Evolutionary conservation across 2,113 vertebrate genomes (phyloP), one percentile per base, ranked within the genome.

Genomic region (Uria aalge): DNA sequence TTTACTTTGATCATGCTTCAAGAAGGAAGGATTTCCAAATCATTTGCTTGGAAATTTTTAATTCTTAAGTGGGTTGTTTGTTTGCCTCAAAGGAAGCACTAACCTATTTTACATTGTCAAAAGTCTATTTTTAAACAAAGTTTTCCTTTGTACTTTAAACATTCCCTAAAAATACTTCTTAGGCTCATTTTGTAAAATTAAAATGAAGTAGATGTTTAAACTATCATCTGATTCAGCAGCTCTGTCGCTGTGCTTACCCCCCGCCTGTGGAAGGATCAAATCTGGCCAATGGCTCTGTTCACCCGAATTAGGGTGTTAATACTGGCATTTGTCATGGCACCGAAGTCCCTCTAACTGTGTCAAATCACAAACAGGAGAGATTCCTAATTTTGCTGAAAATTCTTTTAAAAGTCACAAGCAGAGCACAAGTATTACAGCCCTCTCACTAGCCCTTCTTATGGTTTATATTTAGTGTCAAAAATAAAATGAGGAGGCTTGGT

Each of bases 121-220:
- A 96, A 89, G 81, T 92, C 97, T 97, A 96, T 97, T 97, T 98
- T 98, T 97, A 97, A 94, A 97, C 88, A 89, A 96, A 96, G 68
- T 95, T 94, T 93, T 93, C 89, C 96, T 96, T 98, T 97, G 96
- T 97, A 94, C 96, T 96, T 95, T 94, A 96, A 97, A 90, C 83
- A 86, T 78, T 76, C 88, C 90, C 85, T 92, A 96, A 97, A 97
- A 98, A 98, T 96, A 97, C 82, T 96, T 97, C 90, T 94, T 95
- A 76, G 91, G 92, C 81, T 96, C 41, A 75, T 81, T 96, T 76
- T 85, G 88, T 74, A 77, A 95, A 94, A 97, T 96, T 96, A 95
- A 96, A 98, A 92, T 36, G 90, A 92, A 95, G 82, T 53, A 83
- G 86, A 90, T 64, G 88, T 87, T 96, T 59, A 93, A 93, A 85